Percentiles rank a stretch among this genome's conserved stretches.
phyloP scores from a whole-genome alignment of 2,797 vertebrate genomes.

The Hypotaenidia philippensis region DNA sequence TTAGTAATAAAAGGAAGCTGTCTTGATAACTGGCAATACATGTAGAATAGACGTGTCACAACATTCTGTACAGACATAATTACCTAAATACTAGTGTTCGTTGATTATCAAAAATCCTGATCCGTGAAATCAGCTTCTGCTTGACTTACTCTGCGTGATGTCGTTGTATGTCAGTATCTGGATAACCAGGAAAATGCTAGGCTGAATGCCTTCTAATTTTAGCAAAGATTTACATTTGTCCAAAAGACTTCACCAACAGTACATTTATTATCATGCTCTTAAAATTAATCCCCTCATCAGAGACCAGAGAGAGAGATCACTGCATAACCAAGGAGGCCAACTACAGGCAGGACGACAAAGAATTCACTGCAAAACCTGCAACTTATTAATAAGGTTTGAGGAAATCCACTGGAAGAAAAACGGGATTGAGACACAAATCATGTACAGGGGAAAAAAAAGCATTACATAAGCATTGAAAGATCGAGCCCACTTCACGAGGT shows the following conservation, averaged over 20 bases:
- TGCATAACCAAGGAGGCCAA: neutral
- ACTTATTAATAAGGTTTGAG: neutral
- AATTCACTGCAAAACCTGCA: neutral
- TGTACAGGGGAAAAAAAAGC: neutral
- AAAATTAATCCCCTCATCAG: constrained; percentile 25
- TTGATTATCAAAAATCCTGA: constrained; percentile 22
- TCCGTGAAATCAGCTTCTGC: neutral
- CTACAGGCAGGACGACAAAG: neutral
- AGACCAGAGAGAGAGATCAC: neutral
- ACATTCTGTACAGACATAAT: constrained; percentile 14
- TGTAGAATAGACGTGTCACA: neutral
- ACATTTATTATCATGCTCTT: neutral
- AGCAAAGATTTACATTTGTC: constrained; percentile 42
- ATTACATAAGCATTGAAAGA: neutral
- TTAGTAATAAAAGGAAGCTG: constrained; percentile 13
- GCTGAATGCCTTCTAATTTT: constrained; percentile 51
- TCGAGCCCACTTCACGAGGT: neutral
- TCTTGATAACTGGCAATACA: neutral
- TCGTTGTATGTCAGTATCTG: neutral
- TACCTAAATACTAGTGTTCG: constrained; percentile 11
- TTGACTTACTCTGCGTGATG: neutral
- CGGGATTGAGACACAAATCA: neutral
- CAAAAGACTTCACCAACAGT: neutral
- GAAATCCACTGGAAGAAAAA: constrained; percentile 12
- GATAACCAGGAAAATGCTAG: neutral